Conservation (phyloP, 1,140 invertebrate genomes). For the Tetraneura akinire region DNA sequence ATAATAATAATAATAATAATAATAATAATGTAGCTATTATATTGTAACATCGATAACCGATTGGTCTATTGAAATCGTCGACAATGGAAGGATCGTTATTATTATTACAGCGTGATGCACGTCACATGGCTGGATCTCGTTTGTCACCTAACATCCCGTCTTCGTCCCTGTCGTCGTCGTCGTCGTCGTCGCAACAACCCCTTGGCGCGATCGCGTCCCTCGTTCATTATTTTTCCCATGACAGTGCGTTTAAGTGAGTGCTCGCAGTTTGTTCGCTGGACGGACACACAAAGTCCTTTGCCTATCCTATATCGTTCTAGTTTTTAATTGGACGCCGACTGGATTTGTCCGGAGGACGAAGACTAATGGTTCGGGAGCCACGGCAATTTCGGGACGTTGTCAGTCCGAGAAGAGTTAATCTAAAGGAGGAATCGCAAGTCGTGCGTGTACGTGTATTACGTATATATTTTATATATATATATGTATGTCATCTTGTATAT, state of each 20-base stretch:
- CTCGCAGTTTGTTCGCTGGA: conserved; percentile 23
- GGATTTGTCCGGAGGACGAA: conserved; percentile 39
- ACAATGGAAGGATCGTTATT: conserved; percentile 13
- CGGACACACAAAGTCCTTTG: conserved; percentile 18
- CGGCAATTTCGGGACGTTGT: conserved; percentile 38
- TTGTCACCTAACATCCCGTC: conserved; percentile 2
- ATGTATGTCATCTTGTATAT: no score
- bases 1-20: no score
- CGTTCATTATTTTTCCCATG: conserved; percentile 38
- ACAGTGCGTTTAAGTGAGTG: conserved; percentile 35
- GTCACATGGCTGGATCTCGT: conserved; percentile 25
- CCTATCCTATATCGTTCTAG: conserved; percentile 5
- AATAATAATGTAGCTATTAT: no score
- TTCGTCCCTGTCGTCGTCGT: not conserved
- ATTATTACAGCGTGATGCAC: not conserved
- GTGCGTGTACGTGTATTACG: not conserved
- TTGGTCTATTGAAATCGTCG: not conserved
- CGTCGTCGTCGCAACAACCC: not conserved
- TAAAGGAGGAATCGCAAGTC: conserved; percentile 23
- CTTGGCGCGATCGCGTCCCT: conserved; percentile 15
- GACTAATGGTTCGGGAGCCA: conserved; percentile 24
- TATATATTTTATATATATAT: not conserved
- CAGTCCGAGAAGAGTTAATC: conserved; percentile 44
- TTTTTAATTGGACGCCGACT: conserved; percentile 47
- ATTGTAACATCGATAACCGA: not conserved